A percentile compares a stretch with the other conserved stretches of the same genome.
Conservation (phyloP, 2,113 vertebrate species). For the Colaptes auratus region DNA sequence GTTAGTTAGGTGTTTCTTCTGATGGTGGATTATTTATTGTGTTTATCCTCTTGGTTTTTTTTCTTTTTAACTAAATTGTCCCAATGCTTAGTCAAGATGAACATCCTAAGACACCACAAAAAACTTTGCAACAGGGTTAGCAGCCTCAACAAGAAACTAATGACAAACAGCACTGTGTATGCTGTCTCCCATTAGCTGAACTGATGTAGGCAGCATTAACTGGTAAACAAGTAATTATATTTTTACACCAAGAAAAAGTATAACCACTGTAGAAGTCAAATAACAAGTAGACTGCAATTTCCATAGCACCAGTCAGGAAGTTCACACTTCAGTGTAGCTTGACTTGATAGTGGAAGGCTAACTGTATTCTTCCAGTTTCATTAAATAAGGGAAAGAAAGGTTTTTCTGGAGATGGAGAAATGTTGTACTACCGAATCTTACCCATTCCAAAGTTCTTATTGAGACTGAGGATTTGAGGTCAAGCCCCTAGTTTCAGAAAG, state of each 20-base stretch:
- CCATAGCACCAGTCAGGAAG: neutral
- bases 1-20: neutral
- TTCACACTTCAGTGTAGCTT: neutral
- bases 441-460: neutral
- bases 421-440: conserved; percentile 2
- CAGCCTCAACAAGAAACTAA: conserved; percentile 4
- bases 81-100: neutral
- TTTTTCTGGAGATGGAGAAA: neutral
- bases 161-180: neutral
- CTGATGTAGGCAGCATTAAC: neutral
- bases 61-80: neutral
- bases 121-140: neutral
- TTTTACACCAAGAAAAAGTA: neutral
- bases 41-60: neutral
- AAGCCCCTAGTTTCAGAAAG: conserved; percentile 8
- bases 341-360: neutral
- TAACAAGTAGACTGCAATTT: neutral
- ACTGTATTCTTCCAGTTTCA: neutral
- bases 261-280: neutral
- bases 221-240: neutral
- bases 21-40: neutral
- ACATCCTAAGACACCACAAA: neutral
- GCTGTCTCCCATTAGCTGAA: neutral
- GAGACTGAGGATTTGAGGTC: conserved; percentile 18
- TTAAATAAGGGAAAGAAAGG: conserved; percentile 9